These are phyloP conservation scores for Hoplostethus atlanticus DNA, from an alignment of 2,797 vertebrate genomes.

Conservation along the genomic window DNA sequence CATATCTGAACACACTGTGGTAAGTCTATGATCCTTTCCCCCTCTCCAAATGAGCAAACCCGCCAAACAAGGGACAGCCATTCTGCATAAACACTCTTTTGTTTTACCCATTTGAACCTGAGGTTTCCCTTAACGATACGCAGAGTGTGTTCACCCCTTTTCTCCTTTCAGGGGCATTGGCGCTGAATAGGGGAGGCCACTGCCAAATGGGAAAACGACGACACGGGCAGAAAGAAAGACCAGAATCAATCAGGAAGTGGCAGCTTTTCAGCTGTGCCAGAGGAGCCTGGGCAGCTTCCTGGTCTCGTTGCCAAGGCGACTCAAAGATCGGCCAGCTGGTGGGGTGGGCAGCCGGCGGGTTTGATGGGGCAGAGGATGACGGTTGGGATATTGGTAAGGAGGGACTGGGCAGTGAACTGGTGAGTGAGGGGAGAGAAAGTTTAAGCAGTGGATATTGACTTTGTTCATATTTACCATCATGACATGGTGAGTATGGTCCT, in stretches of 20 bases:
- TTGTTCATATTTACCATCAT: slow-evolving; percentile 11
- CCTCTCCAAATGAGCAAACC: slow-evolving; percentile 74
- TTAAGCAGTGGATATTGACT: slow-evolving; percentile 50
- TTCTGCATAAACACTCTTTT: slow-evolving; percentile 73
- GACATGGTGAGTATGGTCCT: slow-evolving; percentile 11
- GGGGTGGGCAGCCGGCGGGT: slow-evolving; percentile 65
- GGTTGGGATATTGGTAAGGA: slow-evolving; percentile 62
- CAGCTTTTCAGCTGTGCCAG: slow-evolving; percentile 81
- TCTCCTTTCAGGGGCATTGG: slow-evolving; percentile 68
- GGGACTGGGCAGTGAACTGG: slow-evolving; percentile 26
- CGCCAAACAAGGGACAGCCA: slow-evolving; percentile 67
- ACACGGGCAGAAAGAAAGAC: slow-evolving; percentile 75
- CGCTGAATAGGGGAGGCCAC: slow-evolving; percentile 53
- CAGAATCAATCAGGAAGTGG: slow-evolving; percentile 84
- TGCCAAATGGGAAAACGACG: slow-evolving; percentile 77
- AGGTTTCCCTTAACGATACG: slow-evolving; percentile 63
- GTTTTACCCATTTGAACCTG: slow-evolving; percentile 73
- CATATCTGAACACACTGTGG: slow-evolving; percentile 66
- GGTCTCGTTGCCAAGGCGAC: slow-evolving; percentile 80
- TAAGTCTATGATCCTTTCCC: slow-evolving; percentile 69
- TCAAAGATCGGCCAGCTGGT: slow-evolving; percentile 78
- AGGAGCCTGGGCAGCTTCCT: slow-evolving; percentile 81
- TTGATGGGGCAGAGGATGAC: slow-evolving; percentile 46
- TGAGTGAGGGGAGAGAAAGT: slow-evolving; percentile 22
- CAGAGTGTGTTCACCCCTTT: slow-evolving; percentile 69